Evolutionary conservation across 2,113 vertebrate genomes (phyloP).

Genomic region (Panurus biarmicus): DNA sequence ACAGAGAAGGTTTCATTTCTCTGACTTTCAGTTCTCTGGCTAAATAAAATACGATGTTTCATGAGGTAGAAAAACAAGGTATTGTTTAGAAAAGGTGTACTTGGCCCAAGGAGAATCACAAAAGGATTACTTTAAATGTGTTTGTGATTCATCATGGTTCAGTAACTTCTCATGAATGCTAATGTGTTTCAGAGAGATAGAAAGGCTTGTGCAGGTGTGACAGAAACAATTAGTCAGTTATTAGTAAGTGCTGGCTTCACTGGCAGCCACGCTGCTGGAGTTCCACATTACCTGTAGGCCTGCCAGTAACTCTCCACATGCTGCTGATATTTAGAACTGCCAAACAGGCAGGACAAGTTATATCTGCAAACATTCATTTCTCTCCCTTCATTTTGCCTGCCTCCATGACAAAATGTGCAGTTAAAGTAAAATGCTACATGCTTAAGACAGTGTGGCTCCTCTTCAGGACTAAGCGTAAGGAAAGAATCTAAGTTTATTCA

Average conservation of each 20-base stretch:
- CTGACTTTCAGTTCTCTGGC: not conserved
- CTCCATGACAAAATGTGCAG: not conserved
- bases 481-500: not conserved
- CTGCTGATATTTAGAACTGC: not conserved
- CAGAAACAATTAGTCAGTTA: not conserved
- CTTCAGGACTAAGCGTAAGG: not conserved
- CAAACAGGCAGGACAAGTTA: not conserved
- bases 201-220: slow-evolving; percentile 6
- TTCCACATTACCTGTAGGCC: not conserved
- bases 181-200: not conserved
- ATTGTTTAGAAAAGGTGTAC: not conserved
- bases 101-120: not conserved
- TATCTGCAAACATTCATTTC: not conserved
- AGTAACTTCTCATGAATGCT: not conserved
- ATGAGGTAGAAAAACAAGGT: not conserved
- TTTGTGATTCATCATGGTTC: not conserved
- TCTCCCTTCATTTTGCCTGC: not conserved
- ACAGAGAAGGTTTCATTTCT: not conserved
- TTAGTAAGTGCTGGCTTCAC: not conserved
- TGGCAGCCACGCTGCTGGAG: not conserved
- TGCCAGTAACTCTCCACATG: not conserved
- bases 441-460: not conserved
- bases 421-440: not conserved
- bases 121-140: not conserved
- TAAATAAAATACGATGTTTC: not conserved